Evolutionary conservation across 1,140 invertebrate species (phyloP), one percentile per base, ranked within the genome.

Genomic region (Linepithema humile): DNA sequence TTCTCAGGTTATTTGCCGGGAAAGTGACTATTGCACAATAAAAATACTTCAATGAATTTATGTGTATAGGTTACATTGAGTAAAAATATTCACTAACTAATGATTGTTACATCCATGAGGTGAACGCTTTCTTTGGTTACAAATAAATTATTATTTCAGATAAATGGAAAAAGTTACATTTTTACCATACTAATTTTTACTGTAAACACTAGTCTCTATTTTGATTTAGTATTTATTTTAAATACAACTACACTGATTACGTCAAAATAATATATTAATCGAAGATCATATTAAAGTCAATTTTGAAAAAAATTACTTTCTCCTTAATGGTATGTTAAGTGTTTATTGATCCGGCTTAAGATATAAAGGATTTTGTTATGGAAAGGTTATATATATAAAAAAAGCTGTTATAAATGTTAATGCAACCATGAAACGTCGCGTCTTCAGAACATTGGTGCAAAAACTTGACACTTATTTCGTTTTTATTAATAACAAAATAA

Each of bases 1-100:
- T 88, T 55, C 7, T 32, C 38, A 23, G 5, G 12, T 20, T 77
- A 65, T 65, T 70, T 57, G 55, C 23, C 64, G 48, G 70, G 75
- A 80, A 80, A 80, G 75, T 80, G 50, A 20, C 48, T 40, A 3
- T 69, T 70, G 75, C 75, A 32, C 35, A 70, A 80, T 70, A 80
- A 69, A 80, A 80, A 80, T 40, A 32, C 17, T 80, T n/a, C 50
- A 55, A 40, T 57, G 35, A 32, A 38, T 78, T 78, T 62, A 75
- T 62, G 60, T 35, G 9, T 23, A 38, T 17, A 38, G 20, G 43
- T 45, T 64, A 7, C 45, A 77, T 65, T 38, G 40, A 77, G 7
- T 77, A 65, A 77, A n/a, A n/a, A n/a, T n/a, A 50, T 77, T 20
- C 29, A 38, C 5, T 53, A 65, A 6, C 7, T 65, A 77, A 77